Evolutionary conservation across 2,797 vertebrate species (phyloP), one percentile per base, ranked within the genome.

Genomic region (Lycodopsis pacificus): DNA sequence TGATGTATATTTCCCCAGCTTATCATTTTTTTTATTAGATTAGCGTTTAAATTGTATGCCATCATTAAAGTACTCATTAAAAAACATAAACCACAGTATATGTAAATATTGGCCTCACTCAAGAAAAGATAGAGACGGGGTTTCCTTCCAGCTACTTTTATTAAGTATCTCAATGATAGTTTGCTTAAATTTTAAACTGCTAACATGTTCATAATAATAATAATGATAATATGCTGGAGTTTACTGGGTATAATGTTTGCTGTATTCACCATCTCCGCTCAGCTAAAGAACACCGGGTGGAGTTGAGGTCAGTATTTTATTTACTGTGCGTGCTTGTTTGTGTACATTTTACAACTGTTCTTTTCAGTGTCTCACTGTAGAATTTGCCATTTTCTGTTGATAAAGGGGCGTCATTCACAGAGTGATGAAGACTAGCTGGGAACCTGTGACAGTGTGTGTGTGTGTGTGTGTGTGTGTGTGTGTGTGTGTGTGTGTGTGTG

Each of bases 331-430:
- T 42, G n/a, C 9, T 27, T 14, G n/a, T 36, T 27, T 46, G 22
- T 40, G 38, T 51, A 38, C 30, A 46, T 46, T 20, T 48, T 25
- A 34, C 25, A 56, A 54, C 7, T 27, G 22, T 54, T 27, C 13
- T 54, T 54, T 19, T 46, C 44, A n/a, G 54, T 46, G 56, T 77
- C 46, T 85, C 51, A 56, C 57, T 46, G 53, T 22, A 69, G 67
- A 77, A 79, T 77, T 66, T 75, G 5, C 69, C 59, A 71, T 89
- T 91, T 89, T 79, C 71, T 68, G 74, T 81, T 84, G 67, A 88
- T 81, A 79, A 74, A 76, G 72, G 67, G 49, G 49, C 63, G 72
- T 73, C 77, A 87, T 77, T 88, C 69, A 78, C 54, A 79, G 66
- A 77, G 71, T 61, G 75, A 66, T 61, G 32, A 74, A 48, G 65